phyloP scores from a whole-genome alignment of 2,113 vertebrate genomes.

The Dissostichus mawsoni region DNA sequence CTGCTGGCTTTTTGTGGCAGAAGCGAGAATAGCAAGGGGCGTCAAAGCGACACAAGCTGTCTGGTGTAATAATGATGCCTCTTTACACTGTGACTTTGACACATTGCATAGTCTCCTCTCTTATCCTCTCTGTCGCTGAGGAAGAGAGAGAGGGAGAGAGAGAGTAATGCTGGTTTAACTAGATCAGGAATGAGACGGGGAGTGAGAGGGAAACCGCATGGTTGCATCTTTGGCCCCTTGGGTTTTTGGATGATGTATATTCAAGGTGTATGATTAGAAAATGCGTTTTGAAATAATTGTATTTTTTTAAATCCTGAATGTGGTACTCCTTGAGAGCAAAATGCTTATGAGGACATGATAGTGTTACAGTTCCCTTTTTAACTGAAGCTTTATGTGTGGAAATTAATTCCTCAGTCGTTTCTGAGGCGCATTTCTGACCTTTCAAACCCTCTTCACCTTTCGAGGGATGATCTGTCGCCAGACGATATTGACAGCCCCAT shows the following conservation, averaged over 20 bases:
- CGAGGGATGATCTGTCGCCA: slow-evolving; percentile 4
- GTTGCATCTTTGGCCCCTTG: slow-evolving; percentile 42
- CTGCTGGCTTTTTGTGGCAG: not conserved
- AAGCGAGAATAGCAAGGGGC: not conserved
- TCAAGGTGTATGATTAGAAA: not conserved
- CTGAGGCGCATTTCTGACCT: slow-evolving; percentile 39
- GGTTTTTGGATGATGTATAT: not conserved
- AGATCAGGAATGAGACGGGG: not conserved
- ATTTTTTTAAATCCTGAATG: not conserved
- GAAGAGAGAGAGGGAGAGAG: not conserved
- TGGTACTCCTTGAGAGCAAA: not conserved
- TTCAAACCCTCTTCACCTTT: slow-evolving; percentile 22
- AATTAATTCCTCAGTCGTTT: slow-evolving; percentile 6
- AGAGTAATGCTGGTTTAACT: not conserved
- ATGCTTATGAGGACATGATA: not conserved
- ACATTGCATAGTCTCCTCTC: not conserved
- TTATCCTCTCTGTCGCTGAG: not conserved
- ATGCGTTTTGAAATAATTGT: not conserved
- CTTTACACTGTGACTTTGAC: slow-evolving; percentile 1
- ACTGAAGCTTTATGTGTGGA: no score
- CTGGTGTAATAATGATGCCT: slow-evolving; percentile 10
- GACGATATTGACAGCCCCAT: slow-evolving; percentile 38
- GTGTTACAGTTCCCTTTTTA: not conserved
- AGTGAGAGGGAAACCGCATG: slow-evolving; percentile 31
- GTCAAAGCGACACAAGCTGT: slow-evolving; percentile 22